Evolutionary conservation across 2,888 invertebrate genomes (phyloP), one percentile per base, ranked within the genome.

Genomic region (Cheilosia vernalis): DNA sequence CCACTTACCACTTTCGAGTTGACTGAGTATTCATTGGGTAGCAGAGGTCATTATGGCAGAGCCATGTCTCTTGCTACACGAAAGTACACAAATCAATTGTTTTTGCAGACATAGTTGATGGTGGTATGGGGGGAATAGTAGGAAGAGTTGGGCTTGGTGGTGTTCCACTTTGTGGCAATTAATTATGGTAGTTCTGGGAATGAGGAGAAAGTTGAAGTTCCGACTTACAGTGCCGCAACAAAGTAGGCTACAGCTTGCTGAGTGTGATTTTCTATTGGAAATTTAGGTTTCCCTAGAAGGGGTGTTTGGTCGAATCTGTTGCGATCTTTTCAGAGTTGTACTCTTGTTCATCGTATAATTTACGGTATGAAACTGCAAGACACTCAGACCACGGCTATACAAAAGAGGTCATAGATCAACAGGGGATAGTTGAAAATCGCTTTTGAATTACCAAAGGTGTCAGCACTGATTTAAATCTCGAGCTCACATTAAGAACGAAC

Each of bases 11-110:
- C 64, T 61, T 66, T 80, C 51, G 44, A 69, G 67, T 67, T 67
- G 67, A 30, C 44, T 79, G 79, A 33, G 44, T 55, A 53, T 73
- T 67, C 53, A 19, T 44, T 44, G 61, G 56, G 56, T 40, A 19
- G n/a, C 44, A 15, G 27, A 49, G 58, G 51, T 24, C 17, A 33
- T 53, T 44, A 37, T 44, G 55, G 63, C 49, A 47, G 49, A 15
- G 21, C 5, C 37, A 53, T 55, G 66, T 72, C 70, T 72, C 66
- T 82, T 72, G 77, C 70, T 72, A 21, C 30, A 66, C 72, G 53
- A 70, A 66, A 77, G 77, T 77, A 67, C 70, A 72, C 82, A 82
- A 77, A 77, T 82, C 82, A 82, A 82, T 82, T 82, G 82, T 77
- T 82, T 77, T 77, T 72, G 70, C 51, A 76, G 81, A 60, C 70